phyloP scores from a whole-genome alignment of 2,888 invertebrate genomes.

The Leptopilina syphax region DNA sequence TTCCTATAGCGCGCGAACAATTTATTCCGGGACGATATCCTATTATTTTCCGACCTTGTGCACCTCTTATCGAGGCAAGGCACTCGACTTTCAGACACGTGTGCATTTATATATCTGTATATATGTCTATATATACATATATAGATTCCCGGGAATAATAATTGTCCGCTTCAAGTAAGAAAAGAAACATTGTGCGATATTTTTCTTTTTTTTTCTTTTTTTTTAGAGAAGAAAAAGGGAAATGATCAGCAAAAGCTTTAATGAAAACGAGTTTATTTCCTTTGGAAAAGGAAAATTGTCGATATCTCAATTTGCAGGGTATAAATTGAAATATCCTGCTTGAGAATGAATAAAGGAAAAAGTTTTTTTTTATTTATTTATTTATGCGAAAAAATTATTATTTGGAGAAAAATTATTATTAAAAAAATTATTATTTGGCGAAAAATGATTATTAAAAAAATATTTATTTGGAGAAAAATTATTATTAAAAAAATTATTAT shows the following conservation, averaged over 20 bases:
- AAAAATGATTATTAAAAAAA: too few species aligned
- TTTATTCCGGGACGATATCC: conserved; percentile 41
- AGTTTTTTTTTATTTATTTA: too few species aligned
- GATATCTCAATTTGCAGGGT: conserved; percentile 17
- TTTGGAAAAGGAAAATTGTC: conserved; percentile 14
- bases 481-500: too few species aligned
- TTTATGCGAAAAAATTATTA: too few species aligned
- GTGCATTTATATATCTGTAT: not conserved
- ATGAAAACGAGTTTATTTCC: conserved; percentile 28
- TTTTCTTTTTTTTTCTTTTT: not conserved
- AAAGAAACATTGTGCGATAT: conserved; percentile 10
- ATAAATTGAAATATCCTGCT: not conserved
- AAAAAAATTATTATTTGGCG: too few species aligned
- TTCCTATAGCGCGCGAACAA: conserved; percentile 33
- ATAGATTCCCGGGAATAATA: conserved; percentile 9
- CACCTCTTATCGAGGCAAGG: conserved; percentile 41
- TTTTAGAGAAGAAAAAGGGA: not conserved
- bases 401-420: too few species aligned
- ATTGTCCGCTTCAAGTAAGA: conserved; percentile 27
- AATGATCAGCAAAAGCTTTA: conserved; percentile 30
- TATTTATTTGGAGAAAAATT: too few species aligned
- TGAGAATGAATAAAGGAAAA: too few species aligned
- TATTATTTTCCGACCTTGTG: conserved; percentile 41
- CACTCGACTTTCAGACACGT: conserved; percentile 37
- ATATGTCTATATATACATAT: too few species aligned